Conservation (phyloP, 2,888 invertebrate genomes). For the Stenichneumon culpator region DNA sequence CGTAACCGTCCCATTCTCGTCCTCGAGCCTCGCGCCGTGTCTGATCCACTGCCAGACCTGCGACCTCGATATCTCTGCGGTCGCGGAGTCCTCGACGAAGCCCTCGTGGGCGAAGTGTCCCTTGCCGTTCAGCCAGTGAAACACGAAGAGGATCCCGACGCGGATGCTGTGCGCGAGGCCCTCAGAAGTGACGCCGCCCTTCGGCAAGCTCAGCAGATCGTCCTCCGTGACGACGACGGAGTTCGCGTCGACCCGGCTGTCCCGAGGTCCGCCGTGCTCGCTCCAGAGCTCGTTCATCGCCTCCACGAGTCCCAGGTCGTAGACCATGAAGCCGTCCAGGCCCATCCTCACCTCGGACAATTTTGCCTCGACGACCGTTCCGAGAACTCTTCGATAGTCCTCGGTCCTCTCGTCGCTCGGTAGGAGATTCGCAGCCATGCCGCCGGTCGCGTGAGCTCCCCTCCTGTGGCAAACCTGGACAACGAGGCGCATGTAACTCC, state of each 20-base stretch:
- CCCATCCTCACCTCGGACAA: conserved; percentile 87
- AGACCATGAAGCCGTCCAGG: conserved; percentile 90
- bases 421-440: conserved; percentile 89
- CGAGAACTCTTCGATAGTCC: conserved; percentile 84
- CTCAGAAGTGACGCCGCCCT: conserved; percentile 88
- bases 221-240: conserved; percentile 83
- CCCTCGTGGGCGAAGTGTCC: conserved; percentile 90
- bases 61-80: conserved; percentile 91
- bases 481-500: conserved; percentile 88
- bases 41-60: conserved; percentile 92
- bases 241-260: conserved; percentile 84
- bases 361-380: conserved; percentile 86
- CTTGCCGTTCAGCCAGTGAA: conserved; percentile 89
- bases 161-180: conserved; percentile 89
- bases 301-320: conserved; percentile 88
- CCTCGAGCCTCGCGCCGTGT: conserved; percentile 87
- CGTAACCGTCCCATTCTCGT: conserved; percentile 86
- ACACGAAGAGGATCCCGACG: conserved; percentile 89
- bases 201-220: conserved; percentile 87
- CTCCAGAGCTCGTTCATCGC: conserved; percentile 87
- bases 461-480: conserved; percentile 88
- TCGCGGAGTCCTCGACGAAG: conserved; percentile 91
- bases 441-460: conserved; percentile 89
- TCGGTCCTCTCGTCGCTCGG: conserved; percentile 80
- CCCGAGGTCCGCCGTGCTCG: conserved; percentile 83